Conservation (phyloP, 2,888 invertebrate species). For the Netelia virgata region DNA sequence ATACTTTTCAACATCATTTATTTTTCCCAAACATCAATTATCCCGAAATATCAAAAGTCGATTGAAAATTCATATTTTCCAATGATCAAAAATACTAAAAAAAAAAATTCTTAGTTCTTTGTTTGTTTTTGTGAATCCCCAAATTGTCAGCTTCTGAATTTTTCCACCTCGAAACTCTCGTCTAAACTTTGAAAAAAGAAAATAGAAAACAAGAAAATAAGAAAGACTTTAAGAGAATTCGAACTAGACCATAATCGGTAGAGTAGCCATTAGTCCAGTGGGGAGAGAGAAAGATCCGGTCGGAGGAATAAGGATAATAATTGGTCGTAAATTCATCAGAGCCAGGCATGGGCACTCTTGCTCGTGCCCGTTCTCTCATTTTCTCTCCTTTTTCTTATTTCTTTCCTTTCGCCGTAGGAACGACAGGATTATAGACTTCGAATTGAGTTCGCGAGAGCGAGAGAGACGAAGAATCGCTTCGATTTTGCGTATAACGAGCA, state of each 20-base stretch:
- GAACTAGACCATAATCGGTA: slow-evolving; percentile 59
- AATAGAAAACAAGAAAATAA: slow-evolving; percentile 1
- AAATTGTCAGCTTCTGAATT: not conserved
- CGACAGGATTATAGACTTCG: slow-evolving; percentile 65
- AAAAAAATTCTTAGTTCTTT: not conserved
- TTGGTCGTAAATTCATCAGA: slow-evolving; percentile 69
- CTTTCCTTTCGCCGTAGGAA: slow-evolving; percentile 24
- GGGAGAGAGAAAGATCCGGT: slow-evolving; percentile 38
- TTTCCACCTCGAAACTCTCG: not conserved
- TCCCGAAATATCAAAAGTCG: too few species aligned
- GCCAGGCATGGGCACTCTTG: slow-evolving; percentile 18
- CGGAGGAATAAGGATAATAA: slow-evolving; percentile 66
- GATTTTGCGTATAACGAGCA: too few species aligned
- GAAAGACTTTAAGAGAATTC: slow-evolving; percentile 37
- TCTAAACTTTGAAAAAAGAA: not conserved
- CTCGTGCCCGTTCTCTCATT: slow-evolving; percentile 9
- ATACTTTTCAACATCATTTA: too few species aligned
- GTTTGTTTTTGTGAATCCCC: not conserved
- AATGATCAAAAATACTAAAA: too few species aligned
- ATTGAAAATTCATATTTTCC: too few species aligned
- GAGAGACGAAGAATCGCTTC: not conserved
- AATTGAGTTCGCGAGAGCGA: slow-evolving; percentile 38
- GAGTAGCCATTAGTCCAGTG: slow-evolving; percentile 65
- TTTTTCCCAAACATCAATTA: too few species aligned
- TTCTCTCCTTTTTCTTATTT: slow-evolving; percentile 29